Evolutionary conservation across 2,888 invertebrate genomes (phyloP).

Genomic region (Hydrotaea diabolus): DNA sequence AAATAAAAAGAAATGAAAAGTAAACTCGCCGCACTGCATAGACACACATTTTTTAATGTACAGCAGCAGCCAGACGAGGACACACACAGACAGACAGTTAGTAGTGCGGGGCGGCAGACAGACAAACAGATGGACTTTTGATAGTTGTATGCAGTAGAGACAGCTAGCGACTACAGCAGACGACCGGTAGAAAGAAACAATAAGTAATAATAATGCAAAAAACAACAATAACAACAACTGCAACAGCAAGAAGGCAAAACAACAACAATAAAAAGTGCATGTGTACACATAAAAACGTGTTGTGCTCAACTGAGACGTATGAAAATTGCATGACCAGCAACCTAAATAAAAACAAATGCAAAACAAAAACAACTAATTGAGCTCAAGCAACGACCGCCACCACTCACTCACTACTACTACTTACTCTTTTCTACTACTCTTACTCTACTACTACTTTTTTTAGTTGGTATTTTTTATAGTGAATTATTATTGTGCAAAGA

Average conservation of each 20-base stretch:
- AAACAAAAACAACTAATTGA: constrained; percentile 30
- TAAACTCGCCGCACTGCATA: constrained; percentile 31
- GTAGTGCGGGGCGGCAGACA: no score
- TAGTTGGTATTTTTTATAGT: constrained; percentile 35
- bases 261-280: constrained; percentile 15
- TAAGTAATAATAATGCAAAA: constrained; percentile 16
- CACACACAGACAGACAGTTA: constrained; percentile 29
- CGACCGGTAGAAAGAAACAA: constrained; percentile 17
- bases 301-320: constrained; percentile 53
- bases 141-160: background rate
- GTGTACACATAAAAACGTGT: constrained; percentile 49
- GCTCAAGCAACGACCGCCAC: background rate
- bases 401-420: no score
- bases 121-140: constrained; percentile 17
- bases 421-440: constrained; percentile 15
- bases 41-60: background rate
- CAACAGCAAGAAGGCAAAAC: no score
- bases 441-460: background rate
- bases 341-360: constrained; percentile 53
- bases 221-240: background rate
- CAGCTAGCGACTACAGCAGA: background rate
- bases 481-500: constrained; percentile 46
- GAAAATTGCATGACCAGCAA: constrained; percentile 61
- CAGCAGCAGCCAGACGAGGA: background rate
- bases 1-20: constrained; percentile 27